Base-by-base conservation (phyloP, 2,888 invertebrate species). In the Eremobia ochroleuca region DNA sequence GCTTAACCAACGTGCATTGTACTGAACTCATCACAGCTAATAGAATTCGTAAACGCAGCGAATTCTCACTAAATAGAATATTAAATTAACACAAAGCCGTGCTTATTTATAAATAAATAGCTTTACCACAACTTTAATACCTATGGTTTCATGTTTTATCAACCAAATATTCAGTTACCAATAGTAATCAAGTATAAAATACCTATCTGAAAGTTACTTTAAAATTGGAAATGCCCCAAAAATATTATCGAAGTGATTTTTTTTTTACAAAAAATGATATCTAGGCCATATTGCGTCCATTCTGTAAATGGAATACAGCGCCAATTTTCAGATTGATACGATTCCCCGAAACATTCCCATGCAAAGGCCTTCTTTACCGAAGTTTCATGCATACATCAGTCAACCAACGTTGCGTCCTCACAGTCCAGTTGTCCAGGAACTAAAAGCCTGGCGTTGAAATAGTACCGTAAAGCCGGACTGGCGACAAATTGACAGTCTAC, bases 1-100 rank as follows among this genome's bases (percentile, higher is more conserved):
- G 93, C 92, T 93, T 92, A 93, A 92, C 90, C 90, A 89, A 90
- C 91, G 88, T 90, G 90, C 91, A 92, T 91, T 93, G 92, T 92
- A 86, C 88, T 90, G 89, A 91, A 91, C 92, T 93, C 92, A 92
- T 93, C 92, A 91, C 89, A 89, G 87, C 83, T 92, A 93, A 93
- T 92, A 92, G 91, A 94, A 94, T 91, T 91, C 85, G 89, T 90
- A 90, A 92, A 88, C 78, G 77, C 76, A 77, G 76, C 40, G 75
- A 83, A 79, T 86, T 81, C 74, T 77, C 55, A 76, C 59, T 87
- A 81, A 81, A 85, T 72, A 81, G 67, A 82, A 87, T 83, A 83
- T 77, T 82, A 69, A 77, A 76, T 81, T 83, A 78, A 79, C 61
- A 73, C 49, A 71, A 70, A 68, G 73, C 71, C 21, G 76, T 66